Base-by-base conservation (phyloP, 2,113 vertebrate genomes). In the Nothoprocta perdicaria region DNA sequence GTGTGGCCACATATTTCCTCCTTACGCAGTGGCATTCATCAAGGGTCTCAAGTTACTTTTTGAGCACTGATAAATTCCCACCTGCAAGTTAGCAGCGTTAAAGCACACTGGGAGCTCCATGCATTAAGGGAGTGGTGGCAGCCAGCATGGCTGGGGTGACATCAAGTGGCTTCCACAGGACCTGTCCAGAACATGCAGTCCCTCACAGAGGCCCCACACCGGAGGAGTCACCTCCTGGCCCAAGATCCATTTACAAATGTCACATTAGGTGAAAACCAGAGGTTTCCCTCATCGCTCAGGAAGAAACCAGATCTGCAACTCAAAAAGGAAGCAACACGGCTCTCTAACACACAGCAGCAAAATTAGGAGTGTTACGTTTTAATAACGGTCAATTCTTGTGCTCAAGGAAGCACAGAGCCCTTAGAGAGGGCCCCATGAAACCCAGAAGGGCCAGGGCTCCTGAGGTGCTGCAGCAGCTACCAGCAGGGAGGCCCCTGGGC, bases 1-100 rank as follows among this genome's bases (percentile, higher is more conserved):
- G 68, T 8, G 52, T 3, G 0, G 50, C 77, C 79, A 88, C 86
- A 23, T 10, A 41, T 75, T 96, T 92, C 27, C 61, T 66, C 72
- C 80, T 50, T 33, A 18, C 38, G 29, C 53, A 8, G 46, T 19
- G 73, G 79, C 73, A 95, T 93, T 94, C 92, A 93, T 89, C 89
- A 86, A 83, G 48, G 80, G 83, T 91, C 89, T 88, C 91, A 95
- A 96, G 91, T 93, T 89, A 93, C 89, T 91, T 92, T 92, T 79
- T 2, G 14, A 94, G 89, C 82, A 62, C 43, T 81, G 89, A 94
- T 95, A 93, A 95, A 92, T 93, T 87, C 92, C 73, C 72, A 91
- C 89, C 89, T 94, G 91, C 0, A 15, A 94, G 95, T 96, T 94
- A 94, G 94, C 82, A 46, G 71, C 50, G 84, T 91, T 83, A 68